phyloP scores from a whole-genome alignment of 1,140 invertebrate species.

The Plodia interpunctella region DNA sequence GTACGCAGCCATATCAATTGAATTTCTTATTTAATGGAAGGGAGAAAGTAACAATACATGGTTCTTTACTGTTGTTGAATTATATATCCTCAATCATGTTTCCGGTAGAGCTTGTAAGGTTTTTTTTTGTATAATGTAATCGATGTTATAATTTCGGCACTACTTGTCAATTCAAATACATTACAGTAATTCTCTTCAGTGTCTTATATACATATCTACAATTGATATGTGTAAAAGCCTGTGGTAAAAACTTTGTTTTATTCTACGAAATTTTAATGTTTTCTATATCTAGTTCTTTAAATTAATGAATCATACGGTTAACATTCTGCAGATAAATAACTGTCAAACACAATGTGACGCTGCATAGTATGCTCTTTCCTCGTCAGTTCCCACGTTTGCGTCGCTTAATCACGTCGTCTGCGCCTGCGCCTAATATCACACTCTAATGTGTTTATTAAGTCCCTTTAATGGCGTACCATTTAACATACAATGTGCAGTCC shows the following conservation, averaged over 20 bases:
- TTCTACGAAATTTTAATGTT: no score
- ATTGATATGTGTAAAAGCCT: no score
- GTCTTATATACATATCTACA: no score
- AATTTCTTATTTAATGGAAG: not conserved
- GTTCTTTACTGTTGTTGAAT: not conserved
- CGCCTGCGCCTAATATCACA: conserved; percentile 67
- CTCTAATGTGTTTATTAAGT: conserved; percentile 74
- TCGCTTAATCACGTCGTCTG: conserved; percentile 59
- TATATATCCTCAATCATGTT: not conserved
- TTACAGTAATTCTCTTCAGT: no score
- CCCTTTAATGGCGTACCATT: conserved; percentile 67
- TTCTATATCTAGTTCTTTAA: no score
- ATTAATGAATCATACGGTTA: no score
- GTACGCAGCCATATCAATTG: not conserved
- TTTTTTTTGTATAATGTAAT: no score
- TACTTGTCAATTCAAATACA: no score
- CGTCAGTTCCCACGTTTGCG: conserved; percentile 62
- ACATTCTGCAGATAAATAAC: not conserved
- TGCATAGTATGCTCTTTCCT: conserved; percentile 21
- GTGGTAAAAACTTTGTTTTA: no score
- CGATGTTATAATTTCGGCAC: no score
- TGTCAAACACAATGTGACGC: not conserved
- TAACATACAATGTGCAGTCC: conserved; percentile 64
- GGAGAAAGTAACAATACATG: not conserved
- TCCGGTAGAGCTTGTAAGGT: no score